phyloP scores from a whole-genome alignment of 2,797 vertebrate genomes.

The Cryptoprocta ferox region DNA sequence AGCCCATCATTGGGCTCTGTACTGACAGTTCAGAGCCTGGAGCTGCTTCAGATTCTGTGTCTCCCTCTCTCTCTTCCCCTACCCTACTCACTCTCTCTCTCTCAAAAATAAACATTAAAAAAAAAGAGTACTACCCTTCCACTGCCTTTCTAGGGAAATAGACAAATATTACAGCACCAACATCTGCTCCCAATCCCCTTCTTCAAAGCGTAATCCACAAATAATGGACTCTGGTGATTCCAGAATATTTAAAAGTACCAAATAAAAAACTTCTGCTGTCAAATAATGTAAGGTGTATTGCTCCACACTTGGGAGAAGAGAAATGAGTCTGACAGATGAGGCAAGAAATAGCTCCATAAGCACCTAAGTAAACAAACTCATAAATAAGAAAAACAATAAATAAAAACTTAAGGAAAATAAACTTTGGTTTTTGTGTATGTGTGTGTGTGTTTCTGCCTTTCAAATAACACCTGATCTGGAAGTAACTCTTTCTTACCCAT shows the following conservation, averaged over 20 bases:
- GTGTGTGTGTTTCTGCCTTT: background rate
- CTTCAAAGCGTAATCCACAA: background rate
- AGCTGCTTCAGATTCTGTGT: too few species aligned
- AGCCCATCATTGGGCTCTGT: too few species aligned
- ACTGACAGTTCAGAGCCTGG: too few species aligned
- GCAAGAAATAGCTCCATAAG: background rate
- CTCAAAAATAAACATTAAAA: too few species aligned
- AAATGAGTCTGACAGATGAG: background rate
- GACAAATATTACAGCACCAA: background rate
- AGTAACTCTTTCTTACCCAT: background rate
- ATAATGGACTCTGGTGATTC: background rate
- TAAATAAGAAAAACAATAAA: background rate
- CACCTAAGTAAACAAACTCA: background rate
- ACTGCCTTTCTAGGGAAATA: background rate
- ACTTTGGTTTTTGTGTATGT: background rate
- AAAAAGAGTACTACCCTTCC: background rate
- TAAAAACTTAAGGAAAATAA: background rate
- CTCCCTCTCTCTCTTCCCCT: too few species aligned
- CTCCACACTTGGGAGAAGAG: background rate
- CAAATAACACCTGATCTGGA: background rate
- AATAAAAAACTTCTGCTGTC: background rate
- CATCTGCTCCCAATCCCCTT: background rate
- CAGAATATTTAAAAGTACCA: background rate
- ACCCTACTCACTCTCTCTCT: too few species aligned
- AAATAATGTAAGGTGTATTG: background rate